Conservation (phyloP, 2,113 vertebrate species). For the mouse (Mus musculus) region GRCm39 chr4:94235501-94236000, state of each 20-base stretch:
- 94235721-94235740: slow-evolving; percentile 41
- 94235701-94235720: slow-evolving; percentile 17
- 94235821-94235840: neutral
- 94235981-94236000: neutral
- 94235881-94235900: neutral
- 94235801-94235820: neutral
- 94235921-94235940: slow-evolving; percentile 17
- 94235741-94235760: slow-evolving; percentile 16
- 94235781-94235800: neutral
- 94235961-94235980: slow-evolving; percentile 29
- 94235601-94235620: neutral
- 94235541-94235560: neutral
- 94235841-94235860: neutral
- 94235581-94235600: slow-evolving; percentile 30
- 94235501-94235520: slow-evolving; percentile 18
- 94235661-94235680: slow-evolving; percentile 31
- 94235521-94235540: neutral
- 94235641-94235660: slow-evolving; percentile 49
- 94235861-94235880: slow-evolving; percentile 24
- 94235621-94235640: slow-evolving; percentile 37
- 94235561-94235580: slow-evolving; percentile 6
- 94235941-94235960: slow-evolving; percentile 27
- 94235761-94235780: slow-evolving; percentile 16
- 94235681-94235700: slow-evolving; percentile 40
- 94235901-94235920: slow-evolving; percentile 27